Evolutionary conservation across 2,113 vertebrate species (phyloP).

Genomic region (Clarias macrocephalus): DNA sequence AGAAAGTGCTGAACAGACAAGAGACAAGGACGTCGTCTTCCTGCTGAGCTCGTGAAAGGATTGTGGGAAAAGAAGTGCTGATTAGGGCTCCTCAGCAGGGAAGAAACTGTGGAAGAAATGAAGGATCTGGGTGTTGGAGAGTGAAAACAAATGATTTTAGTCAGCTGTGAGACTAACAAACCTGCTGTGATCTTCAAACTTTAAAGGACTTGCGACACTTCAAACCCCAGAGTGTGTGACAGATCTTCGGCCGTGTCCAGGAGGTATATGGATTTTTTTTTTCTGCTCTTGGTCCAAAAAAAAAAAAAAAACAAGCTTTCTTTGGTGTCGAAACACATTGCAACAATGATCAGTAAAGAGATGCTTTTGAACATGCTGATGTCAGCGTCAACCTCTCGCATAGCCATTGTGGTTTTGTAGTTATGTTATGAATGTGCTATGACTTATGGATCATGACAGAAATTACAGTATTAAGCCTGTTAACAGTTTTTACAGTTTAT

Average conservation of each 20-base stretch:
- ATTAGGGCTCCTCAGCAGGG: constrained; percentile 40
- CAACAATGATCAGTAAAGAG: background rate
- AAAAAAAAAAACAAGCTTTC: background rate
- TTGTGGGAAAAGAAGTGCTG: constrained; percentile 41
- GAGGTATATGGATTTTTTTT: too few species aligned
- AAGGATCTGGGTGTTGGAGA: background rate
- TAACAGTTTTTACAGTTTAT: background rate
- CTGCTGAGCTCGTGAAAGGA: constrained; percentile 38
- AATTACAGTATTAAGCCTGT: background rate
- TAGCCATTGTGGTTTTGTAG: background rate
- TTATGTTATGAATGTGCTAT: background rate
- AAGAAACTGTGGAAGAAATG: background rate
- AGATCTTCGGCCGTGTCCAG: background rate
- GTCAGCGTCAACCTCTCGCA: too few species aligned
- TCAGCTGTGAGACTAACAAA: background rate
- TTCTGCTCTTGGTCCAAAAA: background rate
- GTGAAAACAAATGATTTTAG: constrained; percentile 28
- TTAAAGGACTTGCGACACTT: background rate
- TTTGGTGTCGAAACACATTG: background rate
- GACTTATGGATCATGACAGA: background rate
- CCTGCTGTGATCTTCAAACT: constrained; percentile 36
- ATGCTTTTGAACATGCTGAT: background rate
- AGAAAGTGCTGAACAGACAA: constrained; percentile 7
- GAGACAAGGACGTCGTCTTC: background rate
- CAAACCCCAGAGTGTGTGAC: background rate